phyloP scores from a whole-genome alignment of 2,797 vertebrate species.

The Lithobates pipiens region DNA sequence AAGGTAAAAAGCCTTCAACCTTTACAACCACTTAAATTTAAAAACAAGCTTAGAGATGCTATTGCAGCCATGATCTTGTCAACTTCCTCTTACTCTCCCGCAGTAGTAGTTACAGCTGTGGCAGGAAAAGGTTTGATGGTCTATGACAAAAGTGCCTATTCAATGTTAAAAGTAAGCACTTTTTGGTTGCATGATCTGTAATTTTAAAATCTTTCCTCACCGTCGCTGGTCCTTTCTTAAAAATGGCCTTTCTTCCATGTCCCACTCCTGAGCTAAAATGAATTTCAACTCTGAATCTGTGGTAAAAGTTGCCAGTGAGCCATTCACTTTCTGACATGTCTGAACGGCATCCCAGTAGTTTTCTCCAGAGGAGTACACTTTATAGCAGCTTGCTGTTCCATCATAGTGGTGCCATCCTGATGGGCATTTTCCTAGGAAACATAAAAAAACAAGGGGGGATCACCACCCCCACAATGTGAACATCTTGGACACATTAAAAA shows the following conservation, averaged over 20 bases:
- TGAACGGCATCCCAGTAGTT: constrained; percentile 98
- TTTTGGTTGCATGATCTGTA: too few relatives aligned
- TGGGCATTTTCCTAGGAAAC: constrained; percentile 93
- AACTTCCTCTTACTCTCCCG: too few relatives aligned
- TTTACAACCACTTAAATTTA: too few relatives aligned
- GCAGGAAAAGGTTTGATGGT: too few relatives aligned
- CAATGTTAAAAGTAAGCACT: background rate
- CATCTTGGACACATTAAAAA: constrained; percentile 62
- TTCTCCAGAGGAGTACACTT: constrained; percentile 90
- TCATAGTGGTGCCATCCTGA: constrained; percentile 98
- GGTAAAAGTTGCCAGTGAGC: constrained; percentile 92
- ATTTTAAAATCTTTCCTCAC: constrained; percentile 74
- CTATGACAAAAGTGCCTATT: background rate
- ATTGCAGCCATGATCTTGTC: too few relatives aligned
- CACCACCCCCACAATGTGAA: constrained; percentile 75
- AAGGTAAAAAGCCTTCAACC: too few relatives aligned
- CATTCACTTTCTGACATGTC: constrained; percentile 93
- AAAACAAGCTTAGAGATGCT: too few relatives aligned
- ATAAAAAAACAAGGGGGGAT: constrained; percentile 75
- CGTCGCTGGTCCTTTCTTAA: constrained; percentile 90
- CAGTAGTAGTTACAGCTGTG: too few relatives aligned
- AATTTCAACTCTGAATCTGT: constrained; percentile 96
- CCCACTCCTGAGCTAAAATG: constrained; percentile 94
- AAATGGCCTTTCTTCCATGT: constrained; percentile 88
- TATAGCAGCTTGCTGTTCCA: constrained; percentile 96